These are phyloP conservation scores for Orthonevra nobilis DNA, from an alignment of 2,888 invertebrate species.

Conservation along the genomic window DNA sequence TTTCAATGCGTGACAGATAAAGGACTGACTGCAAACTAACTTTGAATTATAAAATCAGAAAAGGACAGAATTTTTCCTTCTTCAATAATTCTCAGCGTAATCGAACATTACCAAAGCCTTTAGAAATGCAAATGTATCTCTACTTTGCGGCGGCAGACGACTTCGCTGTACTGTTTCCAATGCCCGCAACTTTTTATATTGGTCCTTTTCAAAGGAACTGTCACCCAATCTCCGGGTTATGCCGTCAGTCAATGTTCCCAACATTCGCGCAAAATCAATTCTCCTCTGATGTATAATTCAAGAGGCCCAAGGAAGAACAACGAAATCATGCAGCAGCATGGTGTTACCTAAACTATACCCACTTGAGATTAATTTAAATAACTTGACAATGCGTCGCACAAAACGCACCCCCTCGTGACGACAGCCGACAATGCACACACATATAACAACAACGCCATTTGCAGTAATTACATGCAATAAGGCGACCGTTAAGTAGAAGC, in stretches of 20 bases:
- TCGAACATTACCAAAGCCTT: no score
- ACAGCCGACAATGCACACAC: conserved; percentile 19
- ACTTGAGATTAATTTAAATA: conserved; percentile 67
- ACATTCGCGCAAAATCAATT: conserved; percentile 39
- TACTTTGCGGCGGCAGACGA: no score
- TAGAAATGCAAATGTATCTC: no score
- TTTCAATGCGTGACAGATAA: no score
- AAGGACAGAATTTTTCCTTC: no score
- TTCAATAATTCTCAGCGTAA: no score
- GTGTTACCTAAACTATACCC: conserved; percentile 15
- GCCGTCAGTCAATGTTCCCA: conserved; percentile 61
- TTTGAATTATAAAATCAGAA: no score
- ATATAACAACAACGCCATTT: conserved; percentile 38
- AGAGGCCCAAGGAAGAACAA: neutral
- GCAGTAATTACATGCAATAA: conserved; percentile 70
- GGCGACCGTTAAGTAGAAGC: conserved; percentile 54
- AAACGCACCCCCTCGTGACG: conserved; percentile 52
- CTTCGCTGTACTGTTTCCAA: no score
- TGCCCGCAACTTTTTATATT: conserved; percentile 5
- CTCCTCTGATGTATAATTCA: conserved; percentile 56
- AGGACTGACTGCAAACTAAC: no score
- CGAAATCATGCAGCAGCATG: conserved; percentile 18
- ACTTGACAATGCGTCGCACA: conserved; percentile 68
- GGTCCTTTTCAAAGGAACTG: conserved; percentile 68
- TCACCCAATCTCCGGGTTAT: conserved; percentile 68